A percentile compares a stretch with the other conserved stretches of the same genome.
Conservation (phyloP, 1,140 invertebrate genomes). For the Trichonephila clavata region DNA sequence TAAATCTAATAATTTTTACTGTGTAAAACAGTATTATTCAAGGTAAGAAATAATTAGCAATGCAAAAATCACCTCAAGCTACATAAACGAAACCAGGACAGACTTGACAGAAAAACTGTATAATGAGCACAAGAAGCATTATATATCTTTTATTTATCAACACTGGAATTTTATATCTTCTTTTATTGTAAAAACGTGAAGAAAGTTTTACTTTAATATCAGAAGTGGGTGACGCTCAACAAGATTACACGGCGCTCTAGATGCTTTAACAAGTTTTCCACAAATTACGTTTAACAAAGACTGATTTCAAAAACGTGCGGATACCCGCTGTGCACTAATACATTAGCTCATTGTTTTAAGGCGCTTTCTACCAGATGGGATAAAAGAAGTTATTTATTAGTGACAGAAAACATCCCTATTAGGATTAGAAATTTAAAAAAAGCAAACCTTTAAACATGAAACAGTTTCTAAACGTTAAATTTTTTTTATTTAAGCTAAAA, state of each 20-base stretch:
- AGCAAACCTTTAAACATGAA: not conserved
- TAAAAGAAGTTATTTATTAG: not conserved
- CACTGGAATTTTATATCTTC: not conserved
- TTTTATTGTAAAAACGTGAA: conserved; percentile 3
- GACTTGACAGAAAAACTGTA: not conserved
- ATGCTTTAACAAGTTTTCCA: not conserved
- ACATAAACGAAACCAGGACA: not conserved
- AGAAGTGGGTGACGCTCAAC: not conserved
- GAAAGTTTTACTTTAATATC: not conserved
- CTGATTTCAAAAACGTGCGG: not conserved
- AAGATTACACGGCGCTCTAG: not conserved
- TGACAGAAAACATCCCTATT: not conserved
- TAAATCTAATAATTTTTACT: not conserved
- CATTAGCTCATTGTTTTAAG: too few species aligned
- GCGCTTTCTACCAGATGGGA: too few species aligned
- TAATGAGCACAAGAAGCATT: too few species aligned
- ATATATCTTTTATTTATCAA: too few species aligned
- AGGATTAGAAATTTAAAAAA: not conserved
- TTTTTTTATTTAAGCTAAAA: too few species aligned
- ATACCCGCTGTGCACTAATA: not conserved
- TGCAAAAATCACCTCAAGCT: not conserved
- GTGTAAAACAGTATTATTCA: not conserved
- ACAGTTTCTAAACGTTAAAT: too few species aligned
- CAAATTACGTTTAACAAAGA: not conserved
- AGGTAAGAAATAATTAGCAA: not conserved